Evolutionary conservation across 2,113 vertebrate genomes (phyloP).

Genomic region (Noturus placidus): DNA sequence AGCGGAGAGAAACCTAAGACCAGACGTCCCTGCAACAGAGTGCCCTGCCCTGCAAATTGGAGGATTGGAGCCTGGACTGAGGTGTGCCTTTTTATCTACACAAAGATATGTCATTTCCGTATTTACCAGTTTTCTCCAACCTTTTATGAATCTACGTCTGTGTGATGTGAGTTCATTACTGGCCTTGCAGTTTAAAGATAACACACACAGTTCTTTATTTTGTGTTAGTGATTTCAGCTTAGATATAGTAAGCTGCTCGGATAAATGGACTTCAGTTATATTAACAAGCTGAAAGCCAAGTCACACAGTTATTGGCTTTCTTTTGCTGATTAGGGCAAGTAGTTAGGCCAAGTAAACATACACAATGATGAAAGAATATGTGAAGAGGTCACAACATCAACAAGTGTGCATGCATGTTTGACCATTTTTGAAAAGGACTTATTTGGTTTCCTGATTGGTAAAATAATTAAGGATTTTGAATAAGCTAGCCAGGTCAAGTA

Average conservation of each 20-base stretch:
- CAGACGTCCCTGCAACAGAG: constrained; percentile 81
- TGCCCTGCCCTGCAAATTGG: constrained; percentile 83
- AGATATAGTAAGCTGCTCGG: neutral
- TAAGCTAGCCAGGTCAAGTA: neutral
- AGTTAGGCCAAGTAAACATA: neutral
- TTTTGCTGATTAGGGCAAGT: neutral
- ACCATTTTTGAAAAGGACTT: neutral
- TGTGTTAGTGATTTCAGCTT: neutral
- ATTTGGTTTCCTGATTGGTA: neutral
- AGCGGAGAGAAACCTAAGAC: constrained; percentile 83
- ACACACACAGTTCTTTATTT: neutral
- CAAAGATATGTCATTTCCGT: neutral
- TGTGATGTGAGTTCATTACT: neutral
- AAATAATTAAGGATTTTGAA: neutral
- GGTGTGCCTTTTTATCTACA: constrained; percentile 63
- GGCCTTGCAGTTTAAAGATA: neutral
- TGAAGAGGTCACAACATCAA: neutral
- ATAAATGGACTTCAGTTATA: neutral
- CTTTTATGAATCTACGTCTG: neutral
- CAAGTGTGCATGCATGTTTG: neutral
- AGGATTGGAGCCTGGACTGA: constrained; percentile 89
- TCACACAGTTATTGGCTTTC: neutral
- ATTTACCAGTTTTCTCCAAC: neutral
- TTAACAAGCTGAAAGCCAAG: constrained; percentile 18
- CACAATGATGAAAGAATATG: neutral